These are phyloP conservation scores for Phenganax subtilis DNA, from an alignment of 92 coral and sea anemone species.

Conservation along the genomic window DNA sequence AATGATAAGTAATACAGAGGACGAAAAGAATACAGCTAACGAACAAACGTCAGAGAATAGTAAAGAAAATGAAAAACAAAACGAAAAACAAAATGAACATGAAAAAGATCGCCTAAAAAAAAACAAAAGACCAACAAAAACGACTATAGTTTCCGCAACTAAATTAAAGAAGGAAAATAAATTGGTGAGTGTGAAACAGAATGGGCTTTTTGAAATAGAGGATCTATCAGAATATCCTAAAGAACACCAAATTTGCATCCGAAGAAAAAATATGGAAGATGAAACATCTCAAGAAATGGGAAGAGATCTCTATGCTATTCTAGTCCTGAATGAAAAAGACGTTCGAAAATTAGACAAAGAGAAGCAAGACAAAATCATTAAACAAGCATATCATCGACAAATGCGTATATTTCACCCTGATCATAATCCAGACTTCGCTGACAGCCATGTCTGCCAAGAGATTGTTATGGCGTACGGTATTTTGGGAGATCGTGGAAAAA, in stretches of 20 bases:
- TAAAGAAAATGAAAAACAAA: too few species aligned
- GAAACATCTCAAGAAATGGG: constrained; percentile 20
- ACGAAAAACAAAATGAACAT: too few species aligned
- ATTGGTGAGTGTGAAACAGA: not conserved
- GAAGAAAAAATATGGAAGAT: constrained; percentile 29
- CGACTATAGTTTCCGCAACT: not conserved
- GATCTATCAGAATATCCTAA: not conserved
- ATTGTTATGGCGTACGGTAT: constrained; percentile 21
- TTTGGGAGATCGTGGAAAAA: constrained; percentile 14
- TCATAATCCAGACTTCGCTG: constrained; percentile 3
- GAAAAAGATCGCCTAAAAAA: too few species aligned
- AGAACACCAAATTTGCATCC: constrained; percentile 23
- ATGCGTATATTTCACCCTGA: constrained; percentile 29
- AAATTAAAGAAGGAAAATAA: constrained; percentile 5
- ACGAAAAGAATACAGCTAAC: too few species aligned
- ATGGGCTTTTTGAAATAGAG: not conserved
- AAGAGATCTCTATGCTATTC: constrained; percentile 8
- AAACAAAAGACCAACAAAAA: not conserved
- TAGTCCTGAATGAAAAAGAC: constrained; percentile 17
- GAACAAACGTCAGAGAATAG: too few species aligned
- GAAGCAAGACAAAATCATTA: constrained; percentile 12
- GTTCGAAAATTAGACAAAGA: constrained; percentile 10
- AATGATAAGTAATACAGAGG: too few species aligned
- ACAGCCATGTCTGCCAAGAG: constrained; percentile 16
- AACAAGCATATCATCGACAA: constrained; percentile 19